phyloP scores from a whole-genome alignment of 2,797 vertebrate genomes.

The Phataginus tricuspis region DNA sequence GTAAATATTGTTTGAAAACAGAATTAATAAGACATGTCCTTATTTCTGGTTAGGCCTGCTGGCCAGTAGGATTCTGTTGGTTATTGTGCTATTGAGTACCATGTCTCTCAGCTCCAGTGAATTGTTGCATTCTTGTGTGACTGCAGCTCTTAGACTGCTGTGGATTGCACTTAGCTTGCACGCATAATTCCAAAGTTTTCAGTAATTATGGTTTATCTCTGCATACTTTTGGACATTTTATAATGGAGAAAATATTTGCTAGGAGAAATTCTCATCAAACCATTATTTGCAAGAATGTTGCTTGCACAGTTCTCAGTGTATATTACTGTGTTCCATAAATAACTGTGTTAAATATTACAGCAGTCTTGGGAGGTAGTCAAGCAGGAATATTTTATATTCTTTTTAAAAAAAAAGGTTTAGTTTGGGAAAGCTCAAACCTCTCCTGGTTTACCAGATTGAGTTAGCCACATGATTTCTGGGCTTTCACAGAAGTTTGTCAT shows the following conservation, averaged over 20 bases:
- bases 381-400: slow-evolving; percentile 42
- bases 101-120: background rate
- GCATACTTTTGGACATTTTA: slow-evolving; percentile 64
- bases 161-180: background rate
- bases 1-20: background rate
- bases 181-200: slow-evolving; percentile 43
- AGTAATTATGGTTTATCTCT: slow-evolving; percentile 50
- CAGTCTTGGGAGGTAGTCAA: slow-evolving; percentile 52
- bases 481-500: background rate
- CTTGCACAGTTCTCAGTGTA: slow-evolving; percentile 55
- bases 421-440: background rate
- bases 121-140: background rate
- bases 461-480: background rate
- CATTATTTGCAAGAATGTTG: slow-evolving; percentile 58
- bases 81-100: background rate
- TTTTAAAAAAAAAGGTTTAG: background rate
- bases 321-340: slow-evolving; percentile 63
- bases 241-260: slow-evolving; percentile 70
- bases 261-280: slow-evolving; percentile 69
- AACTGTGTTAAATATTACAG: slow-evolving; percentile 45
- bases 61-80: background rate
- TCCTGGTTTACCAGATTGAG: background rate
- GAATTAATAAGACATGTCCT: background rate
- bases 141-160: background rate
- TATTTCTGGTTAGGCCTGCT: background rate